These are phyloP conservation scores for Hydropsyche betteni DNA, from an alignment of 2,888 invertebrate species.

Conservation along the genomic window DNA sequence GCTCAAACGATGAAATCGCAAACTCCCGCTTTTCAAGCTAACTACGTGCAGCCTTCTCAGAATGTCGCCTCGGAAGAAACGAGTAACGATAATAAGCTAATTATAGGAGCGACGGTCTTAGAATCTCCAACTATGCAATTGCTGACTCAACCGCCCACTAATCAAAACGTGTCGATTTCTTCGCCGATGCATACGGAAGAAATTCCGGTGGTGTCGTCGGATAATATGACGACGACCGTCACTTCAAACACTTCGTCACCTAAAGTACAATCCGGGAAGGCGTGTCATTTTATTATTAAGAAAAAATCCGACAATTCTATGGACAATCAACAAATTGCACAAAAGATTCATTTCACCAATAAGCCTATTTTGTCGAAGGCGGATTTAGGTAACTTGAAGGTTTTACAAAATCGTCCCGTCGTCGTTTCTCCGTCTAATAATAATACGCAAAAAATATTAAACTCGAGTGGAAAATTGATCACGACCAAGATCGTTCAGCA, in stretches of 20 bases:
- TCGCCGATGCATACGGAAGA: constrained; percentile 31
- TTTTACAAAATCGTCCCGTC: constrained; percentile 62
- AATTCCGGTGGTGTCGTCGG: constrained; percentile 53
- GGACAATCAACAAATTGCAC: constrained; percentile 54
- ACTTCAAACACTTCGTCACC: constrained; percentile 45
- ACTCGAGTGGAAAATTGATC: constrained; percentile 59
- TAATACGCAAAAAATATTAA: constrained; percentile 59
- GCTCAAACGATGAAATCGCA: constrained; percentile 56
- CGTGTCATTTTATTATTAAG: constrained; percentile 62
- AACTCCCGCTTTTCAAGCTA: constrained; percentile 59
- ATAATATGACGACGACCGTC: not conserved
- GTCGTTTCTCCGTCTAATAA: constrained; percentile 59
- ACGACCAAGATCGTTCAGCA: constrained; percentile 60
- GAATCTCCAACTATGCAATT: constrained; percentile 63
- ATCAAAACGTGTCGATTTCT: constrained; percentile 59
- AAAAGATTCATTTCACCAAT: constrained; percentile 61
- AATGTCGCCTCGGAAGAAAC: constrained; percentile 59
- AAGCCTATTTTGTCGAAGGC: constrained; percentile 63
- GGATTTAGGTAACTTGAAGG: constrained; percentile 58
- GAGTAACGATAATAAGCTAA: constrained; percentile 56
- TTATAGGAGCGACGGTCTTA: constrained; percentile 58
- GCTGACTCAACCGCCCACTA: constrained; percentile 59
- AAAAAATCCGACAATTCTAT: constrained; percentile 57
- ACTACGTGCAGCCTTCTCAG: constrained; percentile 61
- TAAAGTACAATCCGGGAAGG: constrained; percentile 57